phyloP scores from a whole-genome alignment of 2,113 vertebrate genomes.

The Xiphias gladius region DNA sequence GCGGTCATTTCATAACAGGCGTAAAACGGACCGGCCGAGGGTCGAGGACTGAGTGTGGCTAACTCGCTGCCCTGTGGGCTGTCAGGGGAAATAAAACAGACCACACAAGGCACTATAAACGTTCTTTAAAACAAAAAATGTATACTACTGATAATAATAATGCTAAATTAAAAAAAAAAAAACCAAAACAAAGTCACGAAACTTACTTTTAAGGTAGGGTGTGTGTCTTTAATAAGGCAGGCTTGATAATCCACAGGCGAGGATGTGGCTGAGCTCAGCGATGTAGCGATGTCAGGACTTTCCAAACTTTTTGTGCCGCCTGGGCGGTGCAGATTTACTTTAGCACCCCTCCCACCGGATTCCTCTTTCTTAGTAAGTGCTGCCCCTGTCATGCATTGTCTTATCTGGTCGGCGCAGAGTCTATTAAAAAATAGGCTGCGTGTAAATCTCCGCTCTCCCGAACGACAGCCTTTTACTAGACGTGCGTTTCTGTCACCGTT shows the following conservation, averaged over 20 bases:
- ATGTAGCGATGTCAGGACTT: constrained; percentile 53
- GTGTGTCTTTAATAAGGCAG: neutral
- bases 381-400: neutral
- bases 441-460: no score
- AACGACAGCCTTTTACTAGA: no score
- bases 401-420: neutral
- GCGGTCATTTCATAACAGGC: neutral
- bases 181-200: constrained; percentile 1
- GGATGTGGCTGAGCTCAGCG: constrained; percentile 47
- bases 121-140: no score
- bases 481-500: no score
- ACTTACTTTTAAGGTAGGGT: constrained; percentile 57
- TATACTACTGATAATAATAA: no score
- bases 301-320: constrained; percentile 66
- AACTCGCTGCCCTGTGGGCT: neutral
- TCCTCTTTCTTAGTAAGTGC: neutral
- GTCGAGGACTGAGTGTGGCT: neutral
- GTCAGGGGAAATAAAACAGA: neutral
- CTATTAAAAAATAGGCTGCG: neutral
- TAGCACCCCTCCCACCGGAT: constrained; percentile 65
- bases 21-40: neutral
- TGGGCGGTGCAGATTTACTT: constrained; percentile 63
- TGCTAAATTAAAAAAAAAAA: no score
- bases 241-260: constrained; percentile 69
- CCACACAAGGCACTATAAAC: no score